These are phyloP conservation scores for Galaxea fascicularis DNA, from an alignment of 92 coral and sea anemone genomes.

Conservation along the genomic window DNA sequence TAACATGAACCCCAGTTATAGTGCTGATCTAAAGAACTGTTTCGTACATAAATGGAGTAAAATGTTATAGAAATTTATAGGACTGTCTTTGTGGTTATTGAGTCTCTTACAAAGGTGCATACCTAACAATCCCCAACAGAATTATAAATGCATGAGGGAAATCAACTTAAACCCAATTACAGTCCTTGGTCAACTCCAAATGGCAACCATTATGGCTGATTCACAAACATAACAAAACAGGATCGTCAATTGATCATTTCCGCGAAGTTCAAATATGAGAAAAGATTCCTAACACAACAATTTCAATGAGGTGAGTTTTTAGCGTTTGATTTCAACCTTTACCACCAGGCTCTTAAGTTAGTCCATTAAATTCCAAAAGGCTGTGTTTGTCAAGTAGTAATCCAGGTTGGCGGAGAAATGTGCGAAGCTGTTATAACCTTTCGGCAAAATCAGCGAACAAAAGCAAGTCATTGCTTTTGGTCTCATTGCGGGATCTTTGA, in stretches of 20 bases:
- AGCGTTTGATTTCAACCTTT: neutral
- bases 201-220: too few species aligned
- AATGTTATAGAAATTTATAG: neutral
- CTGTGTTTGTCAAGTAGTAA: too few species aligned
- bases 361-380: slow-evolving; percentile 29
- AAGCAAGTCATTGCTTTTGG: slow-evolving; percentile 30
- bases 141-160: too few species aligned
- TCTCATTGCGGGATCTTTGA: slow-evolving; percentile 14
- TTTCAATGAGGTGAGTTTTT: neutral
- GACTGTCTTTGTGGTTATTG: too few species aligned
- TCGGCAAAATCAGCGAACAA: slow-evolving; percentile 20
- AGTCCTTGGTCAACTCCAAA: too few species aligned
- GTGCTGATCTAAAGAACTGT: slow-evolving; percentile 1
- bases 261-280: too few species aligned
- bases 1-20: neutral
- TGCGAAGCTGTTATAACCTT: slow-evolving; percentile 24
- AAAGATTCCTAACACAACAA: slow-evolving; percentile 15
- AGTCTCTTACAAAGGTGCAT: neutral
- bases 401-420: slow-evolving; percentile 34
- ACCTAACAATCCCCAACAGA: neutral
- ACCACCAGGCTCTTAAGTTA: neutral
- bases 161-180: too few species aligned
- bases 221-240: slow-evolving; percentile 2
- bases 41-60: neutral
- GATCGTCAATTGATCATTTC: too few species aligned